Evolutionary conservation across 2,797 vertebrate genomes (phyloP).

Genomic region (Hoplostethus mediterraneus): DNA sequence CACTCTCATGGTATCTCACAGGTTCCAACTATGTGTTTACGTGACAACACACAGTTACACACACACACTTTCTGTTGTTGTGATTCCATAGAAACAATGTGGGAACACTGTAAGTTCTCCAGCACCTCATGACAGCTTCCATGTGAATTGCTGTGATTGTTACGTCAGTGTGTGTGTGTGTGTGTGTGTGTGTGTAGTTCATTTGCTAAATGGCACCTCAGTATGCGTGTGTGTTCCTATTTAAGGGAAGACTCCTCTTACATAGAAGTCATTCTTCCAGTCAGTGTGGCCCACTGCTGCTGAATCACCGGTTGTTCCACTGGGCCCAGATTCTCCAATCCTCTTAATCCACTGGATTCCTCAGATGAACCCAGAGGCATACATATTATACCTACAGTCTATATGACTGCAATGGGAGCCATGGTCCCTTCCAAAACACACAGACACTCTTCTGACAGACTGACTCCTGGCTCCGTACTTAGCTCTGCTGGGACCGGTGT

Average conservation of each 20-base stretch:
- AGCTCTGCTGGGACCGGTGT: conserved; percentile 34
- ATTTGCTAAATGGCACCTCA: too few species aligned
- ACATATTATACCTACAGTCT: conserved; percentile 56
- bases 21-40: conserved; percentile 24
- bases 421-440: conserved; percentile 47
- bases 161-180: neutral
- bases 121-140: conserved; percentile 6
- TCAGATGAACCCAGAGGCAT: conserved; percentile 18
- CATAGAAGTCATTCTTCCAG: conserved; percentile 16
- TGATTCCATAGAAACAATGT: conserved; percentile 50
- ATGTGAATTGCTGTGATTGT: neutral
- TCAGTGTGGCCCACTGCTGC: conserved; percentile 22
- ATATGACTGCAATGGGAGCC: conserved; percentile 57
- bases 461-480: conserved; percentile 28
- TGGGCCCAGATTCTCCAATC: conserved; percentile 35
- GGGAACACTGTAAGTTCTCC: conserved; percentile 21
- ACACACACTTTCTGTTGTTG: conserved; percentile 9
- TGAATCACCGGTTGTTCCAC: conserved; percentile 54
- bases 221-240: neutral
- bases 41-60: conserved; percentile 26
- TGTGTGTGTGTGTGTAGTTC: too few species aligned
- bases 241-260: neutral
- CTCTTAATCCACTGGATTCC: conserved; percentile 12
- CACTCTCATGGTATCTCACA: neutral
- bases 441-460: conserved; percentile 49